These are phyloP conservation scores for Athene cunicularia DNA, from an alignment of 2,113 vertebrate genomes.

Conservation along the genomic window DNA sequence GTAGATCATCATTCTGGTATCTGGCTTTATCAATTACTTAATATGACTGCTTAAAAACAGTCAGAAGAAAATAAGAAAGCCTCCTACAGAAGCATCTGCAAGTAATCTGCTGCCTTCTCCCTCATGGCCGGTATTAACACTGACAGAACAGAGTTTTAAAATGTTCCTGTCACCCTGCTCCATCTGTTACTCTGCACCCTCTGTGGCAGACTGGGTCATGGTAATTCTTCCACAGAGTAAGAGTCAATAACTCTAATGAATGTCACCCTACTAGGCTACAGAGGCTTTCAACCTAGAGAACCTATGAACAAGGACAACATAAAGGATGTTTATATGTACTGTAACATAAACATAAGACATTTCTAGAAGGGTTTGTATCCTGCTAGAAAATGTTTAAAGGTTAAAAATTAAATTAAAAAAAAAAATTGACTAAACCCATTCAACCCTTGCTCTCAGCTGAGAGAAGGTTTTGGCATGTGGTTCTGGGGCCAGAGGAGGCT, in stretches of 20 bases:
- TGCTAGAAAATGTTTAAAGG: background rate
- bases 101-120: background rate
- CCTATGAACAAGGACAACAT: background rate
- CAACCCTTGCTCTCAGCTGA: background rate
- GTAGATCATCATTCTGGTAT: background rate
- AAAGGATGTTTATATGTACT: background rate
- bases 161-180: too few relatives aligned
- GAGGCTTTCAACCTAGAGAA: background rate
- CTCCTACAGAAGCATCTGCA: background rate
- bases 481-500: background rate
- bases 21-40: background rate
- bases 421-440: background rate
- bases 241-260: background rate
- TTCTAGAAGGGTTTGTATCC: background rate
- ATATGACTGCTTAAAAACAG: background rate
- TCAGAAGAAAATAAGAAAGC: background rate
- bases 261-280: background rate
- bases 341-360: background rate
- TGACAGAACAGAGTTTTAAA: background rate
- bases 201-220: accelerated
- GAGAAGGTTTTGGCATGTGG: background rate
- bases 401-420: background rate
- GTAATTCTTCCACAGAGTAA: background rate
- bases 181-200: background rate
- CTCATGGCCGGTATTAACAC: accelerated